Conservation (phyloP, 37 sponge, comb jelly and placozoan species). For the Dysidea cf. avara region DNA sequence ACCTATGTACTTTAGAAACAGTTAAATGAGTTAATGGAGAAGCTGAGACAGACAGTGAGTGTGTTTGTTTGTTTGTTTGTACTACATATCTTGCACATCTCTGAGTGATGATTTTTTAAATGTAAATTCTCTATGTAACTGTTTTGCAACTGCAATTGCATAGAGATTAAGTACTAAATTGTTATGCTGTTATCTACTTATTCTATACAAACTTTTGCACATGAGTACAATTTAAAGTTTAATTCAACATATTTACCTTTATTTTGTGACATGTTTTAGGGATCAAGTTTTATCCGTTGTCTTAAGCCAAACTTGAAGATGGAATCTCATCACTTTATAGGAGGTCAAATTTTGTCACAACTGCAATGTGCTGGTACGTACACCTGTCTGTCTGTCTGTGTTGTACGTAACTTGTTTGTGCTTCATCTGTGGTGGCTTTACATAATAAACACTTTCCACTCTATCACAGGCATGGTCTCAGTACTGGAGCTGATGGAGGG, state of each 20-base stretch:
- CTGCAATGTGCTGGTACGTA: constrained; percentile 82
- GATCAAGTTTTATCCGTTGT: constrained; percentile 91
- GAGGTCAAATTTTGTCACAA: constrained; percentile 84
- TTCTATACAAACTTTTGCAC: no score
- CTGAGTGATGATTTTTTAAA: no score
- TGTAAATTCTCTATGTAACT: no score
- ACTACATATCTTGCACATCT: no score
- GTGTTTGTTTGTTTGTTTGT: no score
- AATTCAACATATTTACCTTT: no score
- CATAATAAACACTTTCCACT: not conserved
- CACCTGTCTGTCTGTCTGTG: not conserved
- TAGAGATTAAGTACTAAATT: no score
- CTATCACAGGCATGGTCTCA: constrained; percentile 80
- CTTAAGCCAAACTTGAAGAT: constrained; percentile 92
- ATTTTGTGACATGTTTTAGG: constrained; percentile 35
- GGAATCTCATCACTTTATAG: constrained; percentile 68
- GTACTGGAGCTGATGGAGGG: constrained; percentile 96
- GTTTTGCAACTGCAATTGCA: no score
- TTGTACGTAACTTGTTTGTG: not conserved
- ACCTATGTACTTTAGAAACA: constrained; percentile 65
- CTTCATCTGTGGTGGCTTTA: not conserved
- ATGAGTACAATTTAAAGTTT: no score
- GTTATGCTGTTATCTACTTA: no score
- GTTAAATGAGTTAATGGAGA: constrained; percentile 77
- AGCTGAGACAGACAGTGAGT: constrained; percentile 76